Evolutionary conservation across 2,113 vertebrate genomes (phyloP), one percentile per base, ranked within the genome.

Genomic region (Chrysochloris asiatica): DNA sequence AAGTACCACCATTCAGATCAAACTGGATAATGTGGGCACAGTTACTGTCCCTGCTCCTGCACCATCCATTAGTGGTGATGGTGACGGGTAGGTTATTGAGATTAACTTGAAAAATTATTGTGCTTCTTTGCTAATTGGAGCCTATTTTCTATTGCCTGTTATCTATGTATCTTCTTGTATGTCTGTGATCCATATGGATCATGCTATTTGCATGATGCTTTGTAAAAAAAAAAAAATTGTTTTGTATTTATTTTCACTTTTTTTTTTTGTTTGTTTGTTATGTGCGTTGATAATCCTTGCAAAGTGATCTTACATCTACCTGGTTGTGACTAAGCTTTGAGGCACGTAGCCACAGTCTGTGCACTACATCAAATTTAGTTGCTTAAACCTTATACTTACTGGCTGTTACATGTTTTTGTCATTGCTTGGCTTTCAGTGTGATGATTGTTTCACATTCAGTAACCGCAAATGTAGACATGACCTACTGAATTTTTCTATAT

Each of bases 1-100:
- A 99, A 99, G 99, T 99, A 99, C 99, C 99, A 99, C 99, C 99
- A 99, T 99, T 99, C 99, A 99, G 99, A 99, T 99, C 99, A 99
- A 99, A 99, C 98, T 99, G 99, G 99, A 99, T 99, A 99, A 99
- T 99, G 99, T 99, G 99, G 99, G 99, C 99, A 99, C 99, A 98
- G 99, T 99, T 99, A 99, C 99, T 99, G 99, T 99, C 98, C 99
- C 99, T 98, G 99, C 99, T 98, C 99, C 99, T 98, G 99, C 99
- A 99, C 99, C 99, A 99, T 99, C 99, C 98, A 97, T 99, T 99
- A 99, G 99, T 99, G 99, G 99, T 99, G 99, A 99, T 99, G 99
- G 99, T 99, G 99, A 99, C 99, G 99, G 99, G 99, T 99, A 99
- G 99, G 99, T 99, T 98, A 99, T 99, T 98, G 98, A 98, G 98